Conservation (phyloP, 1,140 invertebrate species). For the Pinna nobilis region DNA sequence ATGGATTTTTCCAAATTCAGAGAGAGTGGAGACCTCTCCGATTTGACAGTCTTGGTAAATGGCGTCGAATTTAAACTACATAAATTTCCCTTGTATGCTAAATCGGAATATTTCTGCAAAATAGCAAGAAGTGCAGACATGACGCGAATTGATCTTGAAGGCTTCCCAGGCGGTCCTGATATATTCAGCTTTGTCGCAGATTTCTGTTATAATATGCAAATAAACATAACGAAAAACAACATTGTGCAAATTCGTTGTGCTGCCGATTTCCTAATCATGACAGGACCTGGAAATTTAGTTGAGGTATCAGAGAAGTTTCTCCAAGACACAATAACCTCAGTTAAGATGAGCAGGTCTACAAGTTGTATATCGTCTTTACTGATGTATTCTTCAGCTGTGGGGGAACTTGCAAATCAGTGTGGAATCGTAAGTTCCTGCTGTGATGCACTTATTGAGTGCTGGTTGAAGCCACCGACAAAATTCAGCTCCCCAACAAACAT, state of each 20-base stretch:
- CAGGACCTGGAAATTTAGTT: slow-evolving; percentile 63
- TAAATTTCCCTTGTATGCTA: slow-evolving; percentile 71
- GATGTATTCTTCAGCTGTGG: slow-evolving; percentile 55
- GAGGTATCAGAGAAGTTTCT: slow-evolving; percentile 69
- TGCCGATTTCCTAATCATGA: slow-evolving; percentile 69
- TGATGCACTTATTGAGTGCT: slow-evolving; percentile 67
- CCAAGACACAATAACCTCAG: slow-evolving; percentile 65
- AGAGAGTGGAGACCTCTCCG: slow-evolving; percentile 68
- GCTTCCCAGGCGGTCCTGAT: slow-evolving; percentile 71
- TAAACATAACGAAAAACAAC: slow-evolving; percentile 66
- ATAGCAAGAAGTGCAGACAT: slow-evolving; percentile 50
- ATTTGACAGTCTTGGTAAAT: slow-evolving; percentile 65
- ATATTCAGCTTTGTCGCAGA: slow-evolving; percentile 69
- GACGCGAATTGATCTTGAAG: slow-evolving; percentile 56
- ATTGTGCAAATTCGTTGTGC: slow-evolving; percentile 69
- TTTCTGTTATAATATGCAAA: slow-evolving; percentile 72
- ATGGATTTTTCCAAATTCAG: slow-evolving; percentile 74
- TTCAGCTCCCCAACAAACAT: slow-evolving; percentile 51
- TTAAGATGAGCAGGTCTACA: slow-evolving; percentile 63
- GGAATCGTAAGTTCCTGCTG: slow-evolving; percentile 60
- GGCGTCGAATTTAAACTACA: slow-evolving; percentile 65
- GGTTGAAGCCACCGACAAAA: slow-evolving; percentile 62
- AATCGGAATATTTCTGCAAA: slow-evolving; percentile 70
- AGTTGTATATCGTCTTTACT: slow-evolving; percentile 57
- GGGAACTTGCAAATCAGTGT: slow-evolving; percentile 60